These are phyloP conservation scores for Paedocypris sp. DNA, from an alignment of 2,113 vertebrate species.

Conservation along the genomic window DNA sequence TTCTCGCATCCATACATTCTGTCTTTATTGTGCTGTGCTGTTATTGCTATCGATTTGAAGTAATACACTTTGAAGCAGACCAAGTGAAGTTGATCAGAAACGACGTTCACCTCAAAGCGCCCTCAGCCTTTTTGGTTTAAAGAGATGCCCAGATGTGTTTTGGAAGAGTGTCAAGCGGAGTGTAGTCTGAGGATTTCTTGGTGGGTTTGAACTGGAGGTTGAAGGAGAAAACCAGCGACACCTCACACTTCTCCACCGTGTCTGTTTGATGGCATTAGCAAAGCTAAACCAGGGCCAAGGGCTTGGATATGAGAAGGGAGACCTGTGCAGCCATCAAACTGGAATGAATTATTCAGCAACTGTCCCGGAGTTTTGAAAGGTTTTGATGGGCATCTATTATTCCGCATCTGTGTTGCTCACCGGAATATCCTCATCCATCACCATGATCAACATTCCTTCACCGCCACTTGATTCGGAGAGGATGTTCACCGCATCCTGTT, in stretches of 20 bases:
- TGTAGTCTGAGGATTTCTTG: background rate
- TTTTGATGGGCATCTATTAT: constrained; percentile 24
- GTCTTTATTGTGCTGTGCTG: background rate
- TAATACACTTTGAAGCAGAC: background rate
- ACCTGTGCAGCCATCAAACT: constrained; percentile 1
- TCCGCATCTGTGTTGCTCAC: background rate
- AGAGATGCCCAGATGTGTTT: background rate
- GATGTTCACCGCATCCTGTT: background rate
- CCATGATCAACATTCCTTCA: constrained; percentile 2
- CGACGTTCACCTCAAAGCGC: background rate
- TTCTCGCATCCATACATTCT: background rate
- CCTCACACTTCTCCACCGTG: background rate
- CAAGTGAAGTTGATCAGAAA: background rate
- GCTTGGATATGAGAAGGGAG: constrained; percentile 6
- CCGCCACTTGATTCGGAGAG: background rate
- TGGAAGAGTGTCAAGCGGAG: background rate
- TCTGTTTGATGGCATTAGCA: constrained; percentile 11
- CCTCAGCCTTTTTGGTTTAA: background rate
- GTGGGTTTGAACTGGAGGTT: background rate
- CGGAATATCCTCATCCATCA: background rate
- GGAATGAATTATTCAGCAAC: constrained; percentile 30
- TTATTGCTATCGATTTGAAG: constrained; percentile 3
- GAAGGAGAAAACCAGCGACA: background rate
- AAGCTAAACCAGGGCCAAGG: background rate
- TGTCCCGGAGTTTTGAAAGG: constrained; percentile 20